Evolutionary conservation across 2,113 vertebrate genomes (phyloP).

Genomic region (Xyrauchen texanus): DNA sequence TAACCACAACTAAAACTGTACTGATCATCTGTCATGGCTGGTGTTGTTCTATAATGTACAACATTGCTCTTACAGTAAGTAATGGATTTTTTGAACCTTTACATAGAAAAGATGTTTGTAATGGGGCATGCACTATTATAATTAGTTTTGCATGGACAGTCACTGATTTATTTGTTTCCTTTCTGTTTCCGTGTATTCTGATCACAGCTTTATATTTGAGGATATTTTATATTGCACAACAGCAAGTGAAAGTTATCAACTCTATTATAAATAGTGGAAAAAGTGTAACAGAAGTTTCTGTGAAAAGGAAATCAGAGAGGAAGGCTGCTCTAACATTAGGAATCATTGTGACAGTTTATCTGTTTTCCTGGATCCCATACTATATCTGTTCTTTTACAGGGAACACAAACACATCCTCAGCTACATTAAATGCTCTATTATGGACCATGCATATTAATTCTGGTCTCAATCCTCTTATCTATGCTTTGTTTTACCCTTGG

Average conservation of each 20-base stretch:
- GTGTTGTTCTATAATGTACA: too few relatives aligned
- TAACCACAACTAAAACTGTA: neutral
- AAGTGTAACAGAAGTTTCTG: slow-evolving; percentile 1
- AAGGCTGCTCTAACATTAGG: slow-evolving; percentile 9
- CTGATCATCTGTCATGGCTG: too few relatives aligned
- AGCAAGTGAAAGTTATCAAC: neutral
- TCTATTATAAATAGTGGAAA: neutral
- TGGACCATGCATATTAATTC: slow-evolving; percentile 17
- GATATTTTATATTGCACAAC: too few relatives aligned
- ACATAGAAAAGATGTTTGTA: too few relatives aligned
- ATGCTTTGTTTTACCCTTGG: slow-evolving; percentile 65
- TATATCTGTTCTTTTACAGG: neutral
- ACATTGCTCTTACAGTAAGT: too few relatives aligned
- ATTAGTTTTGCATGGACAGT: too few relatives aligned
- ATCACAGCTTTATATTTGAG: too few relatives aligned
- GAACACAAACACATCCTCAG: too few relatives aligned
- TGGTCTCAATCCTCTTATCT: slow-evolving; percentile 13
- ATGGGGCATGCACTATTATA: too few relatives aligned
- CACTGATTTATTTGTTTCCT: too few relatives aligned
- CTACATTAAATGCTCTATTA: neutral
- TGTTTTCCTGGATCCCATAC: slow-evolving; percentile 2
- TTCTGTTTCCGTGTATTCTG: too few relatives aligned
- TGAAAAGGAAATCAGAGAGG: neutral
- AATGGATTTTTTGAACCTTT: too few relatives aligned
- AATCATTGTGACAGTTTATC: neutral